Percentiles rank a stretch among this genome's conserved stretches.
These are phyloP conservation scores for Isurus oxyrinchus DNA, from an alignment of 2,113 vertebrate genomes.

Conservation along the genomic window DNA sequence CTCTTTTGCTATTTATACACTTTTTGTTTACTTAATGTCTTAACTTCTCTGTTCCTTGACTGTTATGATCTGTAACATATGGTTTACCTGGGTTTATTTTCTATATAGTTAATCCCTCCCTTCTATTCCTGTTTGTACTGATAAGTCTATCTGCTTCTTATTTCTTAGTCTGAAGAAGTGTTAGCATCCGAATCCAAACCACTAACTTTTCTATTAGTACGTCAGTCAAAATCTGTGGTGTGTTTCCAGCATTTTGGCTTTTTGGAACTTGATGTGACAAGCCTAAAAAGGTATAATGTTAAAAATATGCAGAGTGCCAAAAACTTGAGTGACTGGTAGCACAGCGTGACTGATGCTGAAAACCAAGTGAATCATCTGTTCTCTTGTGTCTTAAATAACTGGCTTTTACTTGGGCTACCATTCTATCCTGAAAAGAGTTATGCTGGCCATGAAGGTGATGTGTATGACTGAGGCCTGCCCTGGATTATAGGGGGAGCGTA, in stretches of 20 bases:
- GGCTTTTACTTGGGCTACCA: not conserved
- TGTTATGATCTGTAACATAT: not conserved
- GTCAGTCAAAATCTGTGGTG: not conserved
- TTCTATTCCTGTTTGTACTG: not conserved
- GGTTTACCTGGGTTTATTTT: not conserved
- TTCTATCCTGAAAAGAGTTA: not conserved
- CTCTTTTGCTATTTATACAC: not conserved
- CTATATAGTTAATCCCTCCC: not conserved
- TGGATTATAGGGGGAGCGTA: not conserved
- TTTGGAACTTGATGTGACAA: not conserved
- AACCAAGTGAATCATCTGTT: not conserved
- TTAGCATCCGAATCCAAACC: not conserved
- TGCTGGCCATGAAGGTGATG: not conserved
- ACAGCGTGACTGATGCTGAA: not conserved
- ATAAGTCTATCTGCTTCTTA: not conserved
- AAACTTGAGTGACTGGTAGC: not conserved
- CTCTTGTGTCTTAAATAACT: not conserved
- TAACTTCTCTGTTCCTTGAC: not conserved
- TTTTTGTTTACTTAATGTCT: not conserved
- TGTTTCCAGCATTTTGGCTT: not conserved
- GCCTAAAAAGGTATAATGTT: not conserved
- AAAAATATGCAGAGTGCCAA: not conserved
- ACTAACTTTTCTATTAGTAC: not conserved
- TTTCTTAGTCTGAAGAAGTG: not conserved
- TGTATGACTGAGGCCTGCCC: not conserved